Evolutionary conservation across 2,113 vertebrate genomes (phyloP).

Genomic region (Corythoichthys haematopterus): DNA sequence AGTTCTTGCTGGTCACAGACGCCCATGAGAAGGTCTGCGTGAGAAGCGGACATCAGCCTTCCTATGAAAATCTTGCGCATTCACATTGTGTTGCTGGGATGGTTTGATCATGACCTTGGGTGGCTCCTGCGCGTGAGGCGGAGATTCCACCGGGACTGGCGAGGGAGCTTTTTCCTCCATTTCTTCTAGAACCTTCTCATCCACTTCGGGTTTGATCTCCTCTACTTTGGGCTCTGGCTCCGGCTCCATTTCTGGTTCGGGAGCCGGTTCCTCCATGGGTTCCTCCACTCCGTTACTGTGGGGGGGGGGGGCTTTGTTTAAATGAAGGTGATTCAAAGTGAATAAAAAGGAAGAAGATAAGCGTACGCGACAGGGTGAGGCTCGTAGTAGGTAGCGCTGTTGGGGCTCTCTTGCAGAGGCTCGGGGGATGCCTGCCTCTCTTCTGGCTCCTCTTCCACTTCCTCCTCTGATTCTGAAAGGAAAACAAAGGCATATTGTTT

Average conservation of each 20-base stretch:
- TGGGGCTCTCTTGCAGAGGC: conserved; percentile 84
- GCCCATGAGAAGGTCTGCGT: conserved; percentile 97
- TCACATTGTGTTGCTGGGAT: neutral
- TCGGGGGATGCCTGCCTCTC: conserved; percentile 87
- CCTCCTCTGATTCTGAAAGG: conserved; percentile 87
- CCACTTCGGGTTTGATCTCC: conserved; percentile 79
- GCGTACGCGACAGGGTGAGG: conserved; percentile 85
- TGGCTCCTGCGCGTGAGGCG: conserved; percentile 82
- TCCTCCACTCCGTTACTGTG: conserved; percentile 71
- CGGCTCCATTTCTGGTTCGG: conserved; percentile 62
- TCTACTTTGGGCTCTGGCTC: conserved; percentile 77
- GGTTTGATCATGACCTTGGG: conserved; percentile 76
- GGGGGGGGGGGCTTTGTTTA: neutral
- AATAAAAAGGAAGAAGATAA: neutral
- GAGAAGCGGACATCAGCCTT: conserved; percentile 70
- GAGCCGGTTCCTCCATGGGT: conserved; percentile 66
- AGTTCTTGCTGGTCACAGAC: conserved; percentile 98
- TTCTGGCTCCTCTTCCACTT: conserved; percentile 89
- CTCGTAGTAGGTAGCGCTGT: conserved; percentile 82
- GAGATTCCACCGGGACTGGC: conserved; percentile 84
- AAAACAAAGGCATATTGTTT: neutral
- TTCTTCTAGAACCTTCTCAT: conserved; percentile 87
- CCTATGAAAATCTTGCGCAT: neutral
- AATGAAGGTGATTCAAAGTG: neutral
- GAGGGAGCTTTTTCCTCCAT: conserved; percentile 87